Evolutionary conservation across 92 coral and sea anemone genomes (phyloP), one percentile per base, ranked within the genome.

Genomic region (Hydrozoanthus gracilis): DNA sequence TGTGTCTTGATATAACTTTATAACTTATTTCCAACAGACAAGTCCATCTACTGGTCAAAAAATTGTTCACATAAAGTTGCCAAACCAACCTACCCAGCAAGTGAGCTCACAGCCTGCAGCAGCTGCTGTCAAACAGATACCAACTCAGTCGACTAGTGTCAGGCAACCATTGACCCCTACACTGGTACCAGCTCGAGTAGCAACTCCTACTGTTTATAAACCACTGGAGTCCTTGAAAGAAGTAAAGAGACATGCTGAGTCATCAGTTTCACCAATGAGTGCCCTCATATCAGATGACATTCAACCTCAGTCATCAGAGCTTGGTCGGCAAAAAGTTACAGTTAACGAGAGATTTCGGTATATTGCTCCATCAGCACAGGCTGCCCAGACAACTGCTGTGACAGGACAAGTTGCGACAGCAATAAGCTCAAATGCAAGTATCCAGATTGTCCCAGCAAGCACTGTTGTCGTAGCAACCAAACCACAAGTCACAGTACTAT

Each of bases 211-310:
- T 16, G 83, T 73, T 56, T 94, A 94, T 92, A 88, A 85, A 86
- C 98, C 98, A 6, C 92, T 94, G 45, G 95, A 94, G 83, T 94
- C 98, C 14, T 86, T 94, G 47, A 83, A 80, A 50, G 95, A 94
- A 71, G 95, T 94, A 11, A 94, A 94, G 78, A 86, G 91, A 70
- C 98, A 94, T 18, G 92, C 91, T 0, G 90, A 87, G 82, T 84
- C 90, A 4, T 85, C 95, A 0, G 88, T 90, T 10, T 94, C 98
- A 4, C 96, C 98, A 0, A 92, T 94, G 61, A 89, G 95, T 35
- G 98, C 95, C 4, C 92, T 94, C 0, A 86, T 91, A 5, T 60
- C 60, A 4, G 83, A 83, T 15, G 87, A 83, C 14, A 15, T 82
- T 35, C 55, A 51, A 6, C 12, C 78, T 3, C 51, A 76, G 18